Conservation (phyloP, 2,113 vertebrate species). For the Carassius auratus region DNA sequence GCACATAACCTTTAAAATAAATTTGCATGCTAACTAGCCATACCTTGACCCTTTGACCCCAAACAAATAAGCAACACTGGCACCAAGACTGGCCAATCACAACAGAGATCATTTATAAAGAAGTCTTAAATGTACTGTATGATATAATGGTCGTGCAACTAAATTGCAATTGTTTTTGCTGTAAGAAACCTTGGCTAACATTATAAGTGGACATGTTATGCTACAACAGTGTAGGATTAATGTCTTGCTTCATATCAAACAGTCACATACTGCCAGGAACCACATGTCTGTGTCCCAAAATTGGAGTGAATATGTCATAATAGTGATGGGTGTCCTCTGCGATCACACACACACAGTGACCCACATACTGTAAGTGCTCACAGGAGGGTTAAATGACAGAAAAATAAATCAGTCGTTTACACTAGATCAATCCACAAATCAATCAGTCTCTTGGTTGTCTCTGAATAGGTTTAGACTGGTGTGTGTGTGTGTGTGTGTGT, state of each 20-base stretch:
- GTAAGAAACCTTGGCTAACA: neutral
- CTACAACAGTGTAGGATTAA: neutral
- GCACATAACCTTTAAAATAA: neutral
- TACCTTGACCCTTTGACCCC: neutral
- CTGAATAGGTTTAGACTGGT: neutral
- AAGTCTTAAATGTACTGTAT: neutral
- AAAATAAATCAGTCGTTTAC: slow-evolving; percentile 10
- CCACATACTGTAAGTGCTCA: slow-evolving; percentile 28
- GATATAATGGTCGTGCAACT: neutral
- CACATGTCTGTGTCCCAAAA: slow-evolving; percentile 4
- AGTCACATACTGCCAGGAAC: neutral
- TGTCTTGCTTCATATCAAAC: neutral
- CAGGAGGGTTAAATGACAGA: slow-evolving; percentile 29
- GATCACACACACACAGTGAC: slow-evolving; percentile 2
- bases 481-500: neutral
- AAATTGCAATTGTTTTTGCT: neutral
- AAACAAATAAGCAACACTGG: neutral
- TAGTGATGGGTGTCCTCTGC: slow-evolving; percentile 40
- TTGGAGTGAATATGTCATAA: slow-evolving; percentile 37
- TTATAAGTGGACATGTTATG: neutral
- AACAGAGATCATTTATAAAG: neutral
- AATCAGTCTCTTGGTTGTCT: neutral
- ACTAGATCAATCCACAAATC: slow-evolving; percentile 31
- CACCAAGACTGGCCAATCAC: neutral
- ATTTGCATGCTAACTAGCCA: neutral